Conservation (phyloP, 2,113 vertebrate species). For the Jacana jacana region DNA sequence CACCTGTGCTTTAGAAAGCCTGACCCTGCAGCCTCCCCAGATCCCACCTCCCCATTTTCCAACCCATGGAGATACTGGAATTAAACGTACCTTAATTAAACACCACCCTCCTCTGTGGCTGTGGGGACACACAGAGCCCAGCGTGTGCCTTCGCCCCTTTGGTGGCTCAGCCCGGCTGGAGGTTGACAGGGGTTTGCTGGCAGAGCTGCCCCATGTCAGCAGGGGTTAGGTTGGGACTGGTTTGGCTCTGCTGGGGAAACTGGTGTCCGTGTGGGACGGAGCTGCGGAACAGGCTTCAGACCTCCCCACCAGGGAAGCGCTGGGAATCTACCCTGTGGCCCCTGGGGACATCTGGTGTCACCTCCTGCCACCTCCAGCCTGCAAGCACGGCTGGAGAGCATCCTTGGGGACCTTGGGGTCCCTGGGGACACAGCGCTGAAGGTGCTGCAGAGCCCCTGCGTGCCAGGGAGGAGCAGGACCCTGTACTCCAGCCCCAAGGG, state of each 20-base stretch:
- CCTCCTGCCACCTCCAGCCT: neutral
- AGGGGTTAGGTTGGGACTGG: neutral
- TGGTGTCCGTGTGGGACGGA: fast-evolving
- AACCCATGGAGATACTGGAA: neutral
- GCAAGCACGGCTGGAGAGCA: fast-evolving
- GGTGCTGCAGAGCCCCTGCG: neutral
- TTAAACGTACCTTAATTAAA: neutral
- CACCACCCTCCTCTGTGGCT: fast-evolving
- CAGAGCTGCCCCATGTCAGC: fast-evolving
- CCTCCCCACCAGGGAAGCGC: no score
- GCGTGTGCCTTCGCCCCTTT: fast-evolving
- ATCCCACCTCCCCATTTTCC: neutral
- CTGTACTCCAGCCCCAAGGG: neutral
- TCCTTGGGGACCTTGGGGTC: neutral
- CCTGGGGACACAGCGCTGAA: neutral
- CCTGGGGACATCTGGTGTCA: neutral
- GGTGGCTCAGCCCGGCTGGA: fast-evolving
- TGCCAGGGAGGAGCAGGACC: neutral
- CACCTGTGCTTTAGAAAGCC: neutral
- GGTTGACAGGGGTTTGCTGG: fast-evolving
- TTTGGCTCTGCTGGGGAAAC: neutral
- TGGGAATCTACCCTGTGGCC: neutral
- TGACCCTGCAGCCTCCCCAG: neutral
- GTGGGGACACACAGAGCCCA: neutral
- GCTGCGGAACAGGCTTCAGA: neutral